These are phyloP conservation scores for Imbricaverruca yamaguchii DNA, from an alignment of 2,888 invertebrate genomes.

Conservation along the genomic window DNA sequence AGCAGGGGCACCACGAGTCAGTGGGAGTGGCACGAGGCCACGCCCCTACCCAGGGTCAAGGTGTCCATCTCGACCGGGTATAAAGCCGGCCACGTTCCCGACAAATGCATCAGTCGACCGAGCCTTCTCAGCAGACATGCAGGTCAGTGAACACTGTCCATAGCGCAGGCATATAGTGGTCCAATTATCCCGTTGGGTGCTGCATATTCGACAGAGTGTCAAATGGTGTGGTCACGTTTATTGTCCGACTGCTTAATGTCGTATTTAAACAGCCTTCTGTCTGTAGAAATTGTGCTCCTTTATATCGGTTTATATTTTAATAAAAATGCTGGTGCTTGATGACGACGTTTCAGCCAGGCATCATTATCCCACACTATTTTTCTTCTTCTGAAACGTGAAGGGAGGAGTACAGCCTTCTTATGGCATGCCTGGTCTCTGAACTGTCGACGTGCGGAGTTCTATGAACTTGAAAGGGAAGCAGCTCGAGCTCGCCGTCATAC, in stretches of 20 bases:
- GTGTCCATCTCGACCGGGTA: background rate
- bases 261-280: no score
- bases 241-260: no score
- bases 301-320: background rate
- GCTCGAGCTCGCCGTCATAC: background rate
- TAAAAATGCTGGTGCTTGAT: background rate
- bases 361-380: no score
- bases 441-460: background rate
- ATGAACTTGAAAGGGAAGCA: background rate
- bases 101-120: background rate
- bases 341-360: no score
- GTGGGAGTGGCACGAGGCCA: background rate
- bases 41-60: background rate
- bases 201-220: no score
- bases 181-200: background rate
- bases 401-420: no score
- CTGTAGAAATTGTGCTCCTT: background rate
- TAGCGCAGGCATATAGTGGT: no score
- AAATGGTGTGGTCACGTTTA: background rate
- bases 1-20: no score
- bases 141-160: background rate
- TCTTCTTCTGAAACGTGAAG: no score
- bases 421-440: no score
- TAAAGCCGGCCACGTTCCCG: background rate
- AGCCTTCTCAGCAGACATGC: background rate